Evolutionary conservation across 2,888 invertebrate species (phyloP).

Genomic region (Trichopoda pennipes): DNA sequence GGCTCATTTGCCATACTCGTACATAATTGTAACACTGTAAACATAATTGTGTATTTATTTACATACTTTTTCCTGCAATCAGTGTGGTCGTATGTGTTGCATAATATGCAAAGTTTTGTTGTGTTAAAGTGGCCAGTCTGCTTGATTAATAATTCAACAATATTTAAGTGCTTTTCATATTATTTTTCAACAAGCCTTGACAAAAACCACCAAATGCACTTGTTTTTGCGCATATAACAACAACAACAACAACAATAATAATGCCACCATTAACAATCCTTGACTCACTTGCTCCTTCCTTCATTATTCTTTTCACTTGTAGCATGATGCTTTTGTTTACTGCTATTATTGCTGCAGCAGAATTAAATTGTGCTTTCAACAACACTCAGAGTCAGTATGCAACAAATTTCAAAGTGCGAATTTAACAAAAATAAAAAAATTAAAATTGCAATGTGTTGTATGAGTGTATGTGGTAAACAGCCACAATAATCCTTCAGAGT

Average conservation of each 20-base stretch:
- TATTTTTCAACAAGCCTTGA: conserved; percentile 65
- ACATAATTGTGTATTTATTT: background rate
- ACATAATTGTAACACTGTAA: background rate
- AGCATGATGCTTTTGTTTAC: conserved; percentile 18
- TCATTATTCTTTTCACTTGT: conserved; percentile 17
- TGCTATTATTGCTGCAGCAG: conserved; percentile 20
- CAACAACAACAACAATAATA: conserved; percentile 4
- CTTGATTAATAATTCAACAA: conserved; percentile 70
- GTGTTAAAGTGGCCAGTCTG: conserved; percentile 63
- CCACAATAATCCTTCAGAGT: conserved; percentile 51
- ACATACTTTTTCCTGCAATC: background rate
- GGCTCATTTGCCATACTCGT: background rate
- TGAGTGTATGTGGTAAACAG: conserved; percentile 31
- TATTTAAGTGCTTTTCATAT: conserved; percentile 69
- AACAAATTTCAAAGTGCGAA: conserved; percentile 22
- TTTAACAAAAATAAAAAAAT: background rate
- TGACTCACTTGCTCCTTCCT: conserved; percentile 10
- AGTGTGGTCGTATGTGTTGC: background rate
- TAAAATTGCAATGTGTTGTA: conserved; percentile 8
- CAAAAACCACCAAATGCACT: conserved; percentile 64
- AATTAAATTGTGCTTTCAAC: conserved; percentile 45
- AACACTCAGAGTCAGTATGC: conserved; percentile 47
- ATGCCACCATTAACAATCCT: background rate
- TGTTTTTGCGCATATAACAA: conserved; percentile 44
- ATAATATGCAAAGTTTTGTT: conserved; percentile 17